These are phyloP conservation scores for Nicator chloris DNA, from an alignment of 2,113 vertebrate genomes.

Conservation along the genomic window DNA sequence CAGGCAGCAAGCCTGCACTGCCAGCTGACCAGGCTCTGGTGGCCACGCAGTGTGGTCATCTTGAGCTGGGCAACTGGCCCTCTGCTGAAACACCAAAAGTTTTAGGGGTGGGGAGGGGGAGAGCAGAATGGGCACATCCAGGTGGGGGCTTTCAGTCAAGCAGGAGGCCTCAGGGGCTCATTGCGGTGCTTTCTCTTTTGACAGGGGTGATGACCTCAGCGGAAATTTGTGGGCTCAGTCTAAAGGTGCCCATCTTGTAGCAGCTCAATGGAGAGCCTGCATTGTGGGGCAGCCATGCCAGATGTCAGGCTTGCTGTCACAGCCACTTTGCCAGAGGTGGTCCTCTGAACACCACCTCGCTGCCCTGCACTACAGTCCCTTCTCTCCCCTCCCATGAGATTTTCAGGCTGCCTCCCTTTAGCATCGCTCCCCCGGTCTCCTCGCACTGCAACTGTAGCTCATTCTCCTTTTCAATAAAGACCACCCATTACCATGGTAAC, in stretches of 20 bases:
- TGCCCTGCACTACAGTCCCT: neutral
- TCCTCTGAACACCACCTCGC: neutral
- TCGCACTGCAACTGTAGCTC: neutral
- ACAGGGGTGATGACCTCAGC: neutral
- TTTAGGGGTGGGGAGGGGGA: neutral
- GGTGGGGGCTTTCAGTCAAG: neutral
- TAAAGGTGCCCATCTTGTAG: neutral
- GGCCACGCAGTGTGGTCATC: neutral
- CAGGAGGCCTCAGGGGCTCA: accelerated
- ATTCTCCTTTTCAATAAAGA: conserved; percentile 21
- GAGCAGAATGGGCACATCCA: neutral
- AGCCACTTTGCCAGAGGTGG: neutral
- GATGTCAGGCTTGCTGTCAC: neutral
- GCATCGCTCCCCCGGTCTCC: neutral
- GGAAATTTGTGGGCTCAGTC: neutral
- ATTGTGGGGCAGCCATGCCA: neutral
- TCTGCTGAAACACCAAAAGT: neutral
- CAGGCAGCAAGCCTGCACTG: neutral
- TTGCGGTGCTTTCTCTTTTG: neutral
- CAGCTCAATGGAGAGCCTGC: neutral
- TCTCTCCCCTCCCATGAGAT: neutral
- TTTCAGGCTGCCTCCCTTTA: neutral
- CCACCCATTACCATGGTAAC: conserved; percentile 66
- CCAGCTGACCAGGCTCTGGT: neutral
- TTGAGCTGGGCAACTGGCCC: neutral